Evolutionary conservation across 1,140 invertebrate genomes (phyloP).

Genomic region (Aleiodes sp.): DNA sequence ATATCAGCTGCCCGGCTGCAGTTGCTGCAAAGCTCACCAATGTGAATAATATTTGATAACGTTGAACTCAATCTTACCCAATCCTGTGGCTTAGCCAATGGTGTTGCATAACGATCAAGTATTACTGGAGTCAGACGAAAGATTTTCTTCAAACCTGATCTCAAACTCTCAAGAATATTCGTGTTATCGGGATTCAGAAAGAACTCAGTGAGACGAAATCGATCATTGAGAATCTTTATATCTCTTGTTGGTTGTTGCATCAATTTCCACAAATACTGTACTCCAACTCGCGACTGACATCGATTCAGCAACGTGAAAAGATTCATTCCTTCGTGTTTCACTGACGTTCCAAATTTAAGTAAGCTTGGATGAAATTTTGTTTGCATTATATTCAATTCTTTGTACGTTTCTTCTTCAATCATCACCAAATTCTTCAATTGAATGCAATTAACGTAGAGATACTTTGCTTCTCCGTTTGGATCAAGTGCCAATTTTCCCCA

Average conservation of each 20-base stretch:
- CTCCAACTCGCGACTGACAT: constrained; percentile 74
- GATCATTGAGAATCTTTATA: constrained; percentile 65
- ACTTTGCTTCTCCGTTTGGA: constrained; percentile 65
- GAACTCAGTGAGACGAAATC: constrained; percentile 73
- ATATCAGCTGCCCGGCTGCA: constrained; percentile 62
- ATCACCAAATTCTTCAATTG: constrained; percentile 75
- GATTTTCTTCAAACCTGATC: constrained; percentile 70
- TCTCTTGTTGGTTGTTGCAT: constrained; percentile 72
- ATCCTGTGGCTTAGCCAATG: constrained; percentile 71
- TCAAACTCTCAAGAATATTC: constrained; percentile 68
- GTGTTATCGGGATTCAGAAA: constrained; percentile 68
- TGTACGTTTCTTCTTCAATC: constrained; percentile 77
- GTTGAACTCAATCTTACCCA: constrained; percentile 76
- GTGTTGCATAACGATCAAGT: constrained; percentile 55
- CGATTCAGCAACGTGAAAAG: constrained; percentile 77
- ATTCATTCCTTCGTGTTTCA: constrained; percentile 75
- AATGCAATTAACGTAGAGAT: constrained; percentile 71
- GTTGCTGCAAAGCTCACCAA: constrained; percentile 71
- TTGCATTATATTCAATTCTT: constrained; percentile 80
- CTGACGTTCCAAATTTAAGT: constrained; percentile 73
- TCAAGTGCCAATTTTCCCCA: constrained; percentile 72
- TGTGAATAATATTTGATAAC: constrained; percentile 71
- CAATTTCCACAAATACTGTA: constrained; percentile 66
- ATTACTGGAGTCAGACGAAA: constrained; percentile 64
- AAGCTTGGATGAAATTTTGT: constrained; percentile 78